A percentile compares a stretch with the other conserved stretches of the same genome.
Conservation (phyloP, 2,888 invertebrate genomes). For the Tenthredo scrophulariae region DNA sequence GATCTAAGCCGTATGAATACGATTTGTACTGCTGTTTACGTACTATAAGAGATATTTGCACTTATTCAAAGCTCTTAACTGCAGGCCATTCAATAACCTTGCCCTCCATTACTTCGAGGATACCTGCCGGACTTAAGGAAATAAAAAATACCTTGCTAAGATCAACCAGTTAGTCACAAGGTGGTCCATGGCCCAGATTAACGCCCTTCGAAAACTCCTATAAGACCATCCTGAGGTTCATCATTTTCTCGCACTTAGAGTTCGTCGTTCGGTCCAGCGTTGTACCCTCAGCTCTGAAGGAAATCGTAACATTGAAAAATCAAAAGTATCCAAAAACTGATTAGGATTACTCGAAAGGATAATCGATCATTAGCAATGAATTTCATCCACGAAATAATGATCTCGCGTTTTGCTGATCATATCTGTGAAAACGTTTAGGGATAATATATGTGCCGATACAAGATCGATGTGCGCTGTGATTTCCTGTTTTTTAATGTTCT, state of each 20-base stretch:
- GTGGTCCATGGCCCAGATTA: slow-evolving; percentile 76
- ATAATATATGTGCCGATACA: neutral
- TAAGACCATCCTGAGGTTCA: slow-evolving; percentile 68
- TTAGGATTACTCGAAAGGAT: neutral
- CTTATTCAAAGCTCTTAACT: slow-evolving; percentile 33
- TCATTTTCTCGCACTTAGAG: slow-evolving; percentile 66
- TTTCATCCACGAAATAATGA: neutral
- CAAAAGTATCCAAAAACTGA: neutral
- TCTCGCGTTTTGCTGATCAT: slow-evolving; percentile 20
- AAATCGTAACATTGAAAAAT: neutral
- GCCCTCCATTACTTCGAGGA: slow-evolving; percentile 62
- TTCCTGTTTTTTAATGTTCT: slow-evolving; percentile 64
- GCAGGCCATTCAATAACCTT: slow-evolving; percentile 59
- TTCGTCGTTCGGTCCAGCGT: neutral
- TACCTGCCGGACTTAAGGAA: slow-evolving; percentile 55
- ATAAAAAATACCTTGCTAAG: slow-evolving; percentile 63
- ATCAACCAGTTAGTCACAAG: slow-evolving; percentile 59
- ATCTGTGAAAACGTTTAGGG: slow-evolving; percentile 30
- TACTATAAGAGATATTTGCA: slow-evolving; percentile 10
- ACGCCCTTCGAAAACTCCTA: slow-evolving; percentile 72
- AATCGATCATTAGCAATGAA: neutral
- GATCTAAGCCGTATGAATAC: slow-evolving; percentile 4
- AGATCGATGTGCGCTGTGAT: slow-evolving; percentile 61
- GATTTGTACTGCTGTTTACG: neutral
- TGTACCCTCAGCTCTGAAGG: neutral